Evolutionary conservation across 2,888 invertebrate species (phyloP), one percentile per base, ranked within the genome.

Genomic region (Agrochola macilenta): DNA sequence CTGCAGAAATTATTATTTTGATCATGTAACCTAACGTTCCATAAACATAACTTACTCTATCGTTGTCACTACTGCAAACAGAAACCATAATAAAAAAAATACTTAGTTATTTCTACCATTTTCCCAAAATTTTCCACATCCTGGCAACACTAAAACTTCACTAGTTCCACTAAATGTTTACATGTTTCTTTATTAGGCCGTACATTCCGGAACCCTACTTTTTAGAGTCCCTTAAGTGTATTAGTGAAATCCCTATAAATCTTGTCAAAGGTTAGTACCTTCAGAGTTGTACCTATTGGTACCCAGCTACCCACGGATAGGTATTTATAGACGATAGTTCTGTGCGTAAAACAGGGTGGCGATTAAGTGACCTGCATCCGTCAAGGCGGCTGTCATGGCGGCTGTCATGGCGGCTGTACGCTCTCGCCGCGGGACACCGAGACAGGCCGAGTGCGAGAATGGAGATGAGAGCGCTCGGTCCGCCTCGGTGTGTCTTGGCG

Each of bases 131-230:
- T 14, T 30, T 49, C 2, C 2, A 0, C 5, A 2, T 1, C 5
- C 30, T 79, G 65, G 79, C 85, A 87, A 85, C 78, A 78, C 74
- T 9, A 17, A 49, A 57, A 26, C 60, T 65, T 8, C 17, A 30
- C 64, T 78, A 87, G 73, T 78, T 78, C 52, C 43, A 64, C 81
- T 58, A 75, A 84, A 81, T 82, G 88, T 82, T 82, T 77, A 82
- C 79, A 78, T 87, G 82, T 79, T 80, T 88, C 82, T 87, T 88
- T 88, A 88, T 88, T 85, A 82, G 82, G 76, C 80, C 52, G 78
- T 87, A 82, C 68, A 85, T 85, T 81, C 68, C 58, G 69, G 66
- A 70, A 73, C 78, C 83, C 64, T 35, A 76, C 71, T 73, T 80
- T 85, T 83, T 77, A 85, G 81, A 81, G 79, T 76, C 85, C 74